Base-by-base conservation (phyloP, 2,888 invertebrate species). In the Rhaphigaster nebulosa region DNA sequence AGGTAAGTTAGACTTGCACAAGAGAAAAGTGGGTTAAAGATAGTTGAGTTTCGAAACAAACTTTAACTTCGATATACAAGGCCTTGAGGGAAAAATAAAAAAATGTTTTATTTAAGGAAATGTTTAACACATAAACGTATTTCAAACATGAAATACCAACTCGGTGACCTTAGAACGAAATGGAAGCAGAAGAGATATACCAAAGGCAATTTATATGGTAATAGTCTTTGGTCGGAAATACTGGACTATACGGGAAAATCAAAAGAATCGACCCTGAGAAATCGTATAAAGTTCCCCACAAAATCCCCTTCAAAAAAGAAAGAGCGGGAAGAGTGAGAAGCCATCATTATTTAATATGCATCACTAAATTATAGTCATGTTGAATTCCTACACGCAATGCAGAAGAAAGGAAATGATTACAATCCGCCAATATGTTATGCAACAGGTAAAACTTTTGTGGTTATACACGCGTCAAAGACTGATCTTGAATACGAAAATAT, bases 201-300 rank as follows among this genome's bases (percentile, higher is more conserved):
- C 65, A 65, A 65, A 65, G 65, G 65, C 65, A 65, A 65, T 65
- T 65, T 65, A 65, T 65, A 65, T 65, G 65, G 65, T 29, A 65
- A 65, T 65, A 65, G 65, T 3, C 65, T 65, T 65, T 29, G 65
- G 4, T 18, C 65, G 15, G 70, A 76, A 76, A 76, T 76, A 34
- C 70, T 38, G 70, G 20, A 76, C 70, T 76, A 8, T 70, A 34
- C 18, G 34, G 20, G 34, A 76, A 76, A 76, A 38, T 76, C 70
- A 76, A 76, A 76, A 38, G 34, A 76, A 76, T 76, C 18, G 34
- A 38, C 6, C 38, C 4, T 6, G 20, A 76, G 20, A 23, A 76
- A 76, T 76, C 70, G 34, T 76, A 76, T 38, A 38, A 34, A 34
- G 65, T 29, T 8, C 6, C 70, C 70, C 70, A 38, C 34, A 38